Base-by-base conservation (phyloP, 2,888 invertebrate species). In the Peribatodes rhomboidaria region DNA sequence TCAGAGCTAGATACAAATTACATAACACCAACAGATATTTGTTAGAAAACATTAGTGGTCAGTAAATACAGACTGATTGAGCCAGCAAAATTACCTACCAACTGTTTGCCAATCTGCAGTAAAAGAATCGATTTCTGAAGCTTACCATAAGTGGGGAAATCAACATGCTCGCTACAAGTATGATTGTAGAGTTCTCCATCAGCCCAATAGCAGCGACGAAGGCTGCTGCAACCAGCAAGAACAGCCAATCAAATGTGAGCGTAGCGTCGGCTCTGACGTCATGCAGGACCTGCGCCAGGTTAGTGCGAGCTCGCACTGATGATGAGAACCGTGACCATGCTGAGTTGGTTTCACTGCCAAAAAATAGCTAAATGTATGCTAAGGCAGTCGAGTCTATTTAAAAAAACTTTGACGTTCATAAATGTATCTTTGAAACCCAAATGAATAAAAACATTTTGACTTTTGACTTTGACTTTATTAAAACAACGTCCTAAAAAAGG, bases 61-160 rank as follows among this genome's bases (percentile, higher is more conserved):
- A n/a, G n/a, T n/a, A n/a, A n/a, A n/a, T n/a, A n/a, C n/a, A n/a
- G n/a, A n/a, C n/a, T n/a, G n/a, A n/a, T n/a, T n/a, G n/a, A n/a
- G n/a, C n/a, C n/a, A n/a, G n/a, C n/a, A n/a, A n/a, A n/a, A n/a
- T n/a, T n/a, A n/a, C n/a, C n/a, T n/a, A n/a, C n/a, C n/a, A n/a
- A n/a, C n/a, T n/a, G n/a, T n/a, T n/a, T n/a, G n/a, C n/a, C n/a
- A n/a, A n/a, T n/a, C n/a, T n/a, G n/a, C 41, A 41, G 14, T 1
- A 16, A 39, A 7, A 10, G 18, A 2, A 42, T 18, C 1, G 16
- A 41, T 8, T 37, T 37, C 41, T 14, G 4, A 9, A 27, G 58
- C 79, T 83, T 84, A 96, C 96, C 96, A 97, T 97, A 44, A 97
- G 90, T 0, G 97, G 97, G 0, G 97, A 97, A 61, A 97, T 96